Percentiles rank a stretch among this genome's conserved stretches.
Conservation (phyloP, 2,888 invertebrate species). For the Drosophila pegasa region DNA sequence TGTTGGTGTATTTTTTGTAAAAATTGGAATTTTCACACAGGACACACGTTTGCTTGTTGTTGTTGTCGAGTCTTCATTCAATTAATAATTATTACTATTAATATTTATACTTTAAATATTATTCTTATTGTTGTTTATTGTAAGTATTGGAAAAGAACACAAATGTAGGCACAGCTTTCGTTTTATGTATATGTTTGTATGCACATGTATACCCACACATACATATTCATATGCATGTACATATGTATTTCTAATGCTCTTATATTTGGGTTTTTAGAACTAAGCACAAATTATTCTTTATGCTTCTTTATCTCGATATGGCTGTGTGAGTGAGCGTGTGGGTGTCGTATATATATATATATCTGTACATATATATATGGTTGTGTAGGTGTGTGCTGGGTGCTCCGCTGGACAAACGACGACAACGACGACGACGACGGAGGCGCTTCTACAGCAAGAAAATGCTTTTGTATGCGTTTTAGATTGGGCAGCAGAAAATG, state of each 20-base stretch:
- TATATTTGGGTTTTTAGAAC: slow-evolving; percentile 47
- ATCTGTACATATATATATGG: slow-evolving; percentile 44
- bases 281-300: slow-evolving; percentile 69
- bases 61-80: slow-evolving; percentile 44
- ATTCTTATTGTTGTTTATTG: slow-evolving; percentile 59
- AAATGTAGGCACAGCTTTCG: slow-evolving; percentile 83
- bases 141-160: slow-evolving; percentile 82
- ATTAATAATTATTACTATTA: slow-evolving; percentile 43
- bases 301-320: slow-evolving; percentile 56
- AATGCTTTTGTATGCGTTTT: slow-evolving; percentile 78
- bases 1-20: slow-evolving; percentile 62
- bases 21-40: slow-evolving; percentile 70
- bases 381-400: slow-evolving; percentile 62
- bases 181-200: slow-evolving; percentile 64
- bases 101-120: slow-evolving; percentile 30
- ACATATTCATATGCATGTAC: slow-evolving; percentile 33
- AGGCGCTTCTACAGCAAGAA: slow-evolving; percentile 66
- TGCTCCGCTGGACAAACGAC: slow-evolving; percentile 73
- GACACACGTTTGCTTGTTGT: slow-evolving; percentile 43
- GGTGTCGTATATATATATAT: slow-evolving; percentile 48
- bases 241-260: slow-evolving; percentile 61
- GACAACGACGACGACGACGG: slow-evolving; percentile 48
- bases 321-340: slow-evolving; percentile 57
- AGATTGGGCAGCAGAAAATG: slow-evolving; percentile 72
- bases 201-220: slow-evolving; percentile 26